Evolutionary conservation across 2,113 vertebrate genomes (phyloP).

Genomic region (Smithornis capensis): DNA sequence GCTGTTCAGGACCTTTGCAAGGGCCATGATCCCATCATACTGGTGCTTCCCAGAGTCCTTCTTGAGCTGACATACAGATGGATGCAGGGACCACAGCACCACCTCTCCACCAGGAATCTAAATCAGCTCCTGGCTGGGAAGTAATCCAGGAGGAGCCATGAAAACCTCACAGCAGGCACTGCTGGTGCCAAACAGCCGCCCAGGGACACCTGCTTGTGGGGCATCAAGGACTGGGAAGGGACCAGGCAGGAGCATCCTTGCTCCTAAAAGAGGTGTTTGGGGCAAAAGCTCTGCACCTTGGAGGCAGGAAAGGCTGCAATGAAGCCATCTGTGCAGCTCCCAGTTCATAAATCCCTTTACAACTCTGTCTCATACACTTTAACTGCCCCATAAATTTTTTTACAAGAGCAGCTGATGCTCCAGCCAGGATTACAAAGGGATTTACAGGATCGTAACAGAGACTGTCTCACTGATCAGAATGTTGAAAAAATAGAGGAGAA

Average conservation of each 20-base stretch:
- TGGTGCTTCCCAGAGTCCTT: not conserved
- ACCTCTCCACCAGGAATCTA: not conserved
- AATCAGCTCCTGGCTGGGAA: not conserved
- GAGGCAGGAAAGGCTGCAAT: not conserved
- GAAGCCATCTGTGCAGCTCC: constrained; percentile 56
- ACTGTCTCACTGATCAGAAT: constrained; percentile 60
- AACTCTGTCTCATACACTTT: constrained; percentile 50
- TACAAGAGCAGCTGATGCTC: constrained; percentile 49
- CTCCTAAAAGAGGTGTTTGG: not conserved
- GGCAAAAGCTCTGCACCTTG: not conserved
- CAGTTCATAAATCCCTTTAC: constrained; percentile 66
- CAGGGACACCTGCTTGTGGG: not conserved
- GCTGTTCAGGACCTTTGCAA: not conserved
- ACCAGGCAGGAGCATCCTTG: not conserved
- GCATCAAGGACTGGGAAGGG: not conserved
- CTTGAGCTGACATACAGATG: not conserved
- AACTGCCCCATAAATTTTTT: constrained; percentile 62
- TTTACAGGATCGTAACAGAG: constrained; percentile 45
- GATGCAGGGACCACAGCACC: not conserved
- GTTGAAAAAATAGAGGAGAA: constrained; percentile 35
- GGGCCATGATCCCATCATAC: not conserved
- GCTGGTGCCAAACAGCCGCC: not conserved
- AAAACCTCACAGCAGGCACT: not conserved
- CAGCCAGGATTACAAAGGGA: constrained; percentile 57
- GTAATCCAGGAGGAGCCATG: constrained; percentile 19